Base-by-base conservation (phyloP, 2,888 invertebrate genomes). In the Mesoligia furuncula region DNA sequence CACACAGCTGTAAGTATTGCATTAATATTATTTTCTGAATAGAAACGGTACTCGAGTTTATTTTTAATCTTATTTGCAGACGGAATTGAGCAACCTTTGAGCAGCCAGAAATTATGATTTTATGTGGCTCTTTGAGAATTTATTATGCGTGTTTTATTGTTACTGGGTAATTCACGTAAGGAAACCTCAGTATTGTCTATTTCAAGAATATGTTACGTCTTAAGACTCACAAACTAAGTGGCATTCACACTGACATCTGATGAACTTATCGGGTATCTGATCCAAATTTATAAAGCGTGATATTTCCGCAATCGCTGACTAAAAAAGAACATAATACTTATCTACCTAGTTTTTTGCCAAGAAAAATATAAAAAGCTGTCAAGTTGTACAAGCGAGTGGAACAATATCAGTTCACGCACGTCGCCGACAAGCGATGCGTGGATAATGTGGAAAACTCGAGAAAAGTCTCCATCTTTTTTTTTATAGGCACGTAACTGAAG, bases 381-480 rank as follows among this genome's bases (percentile, higher is more conserved):
- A 87, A 82, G 51, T 81, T 83, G 67, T 83, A 83, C 75, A 79
- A 85, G 78, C 70, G 54, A 87, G 68, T 84, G 75, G 81, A 77
- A 85, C 82, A 83, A 80, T 81, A 81, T 85, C 77, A 67, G 72
- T 87, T 85, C 80, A 81, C 80, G 81, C 80, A 89, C 79, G 81
- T 80, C 73, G 59, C 76, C 73, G 73, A 51, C 71, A 77, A 81
- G 59, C 79, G 75, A 85, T 77, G 83, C 89, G 88, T 85, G 73
- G 75, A 85, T 81, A 82, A 88, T 72, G 77, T 80, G 59, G 62
- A 73, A 89, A 81, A 83, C 75, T 77, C 84, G 75, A 79, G 77
- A 73, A 84, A 73, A 77, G 74, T 66, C 82, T 74, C 77, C 79
- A 85, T 78, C 74, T 75, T 85, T 72, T 51, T 51, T 86, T 85